A percentile compares a stretch with the other conserved stretches of the same genome.
Evolutionary conservation across 2,888 invertebrate species (phyloP).

Genomic region (Drosophila anceps): DNA sequence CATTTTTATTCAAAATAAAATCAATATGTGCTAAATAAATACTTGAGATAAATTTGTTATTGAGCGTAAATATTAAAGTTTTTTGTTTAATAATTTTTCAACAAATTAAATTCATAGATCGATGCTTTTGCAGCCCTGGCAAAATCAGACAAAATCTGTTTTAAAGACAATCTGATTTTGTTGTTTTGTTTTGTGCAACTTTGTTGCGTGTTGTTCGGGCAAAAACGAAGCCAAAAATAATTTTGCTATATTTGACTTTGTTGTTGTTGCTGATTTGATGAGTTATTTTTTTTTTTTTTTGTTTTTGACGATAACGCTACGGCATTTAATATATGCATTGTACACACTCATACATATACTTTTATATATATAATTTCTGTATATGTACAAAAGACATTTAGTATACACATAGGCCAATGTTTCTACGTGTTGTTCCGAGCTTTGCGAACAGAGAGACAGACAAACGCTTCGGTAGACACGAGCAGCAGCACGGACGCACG

Average conservation of each 20-base stretch:
- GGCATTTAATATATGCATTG: constrained; percentile 20
- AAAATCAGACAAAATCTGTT: constrained; percentile 8
- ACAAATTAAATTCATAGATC: not conserved
- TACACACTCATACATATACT: constrained; percentile 7
- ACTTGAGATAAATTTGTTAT: no score
- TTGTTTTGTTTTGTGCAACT: constrained; percentile 24
- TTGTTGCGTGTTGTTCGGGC: constrained; percentile 39
- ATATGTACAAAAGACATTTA: constrained; percentile 14
- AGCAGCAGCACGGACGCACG: constrained; percentile 62
- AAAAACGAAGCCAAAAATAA: constrained; percentile 54
- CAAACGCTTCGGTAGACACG: constrained; percentile 56
- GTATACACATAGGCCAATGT: constrained; percentile 43
- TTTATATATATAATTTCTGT: constrained; percentile 9
- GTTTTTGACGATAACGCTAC: constrained; percentile 45
- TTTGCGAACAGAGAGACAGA: constrained; percentile 59
- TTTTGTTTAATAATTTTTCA: no score
- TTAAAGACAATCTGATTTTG: constrained; percentile 14
- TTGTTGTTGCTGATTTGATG: constrained; percentile 15
- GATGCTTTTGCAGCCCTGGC: constrained; percentile 12
- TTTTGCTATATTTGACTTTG: constrained; percentile 32
- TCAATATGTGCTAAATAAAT: no score
- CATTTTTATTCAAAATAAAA: no score
- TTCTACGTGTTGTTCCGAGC: constrained; percentile 56
- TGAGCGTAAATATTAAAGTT: no score
- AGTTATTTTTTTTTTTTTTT: constrained; percentile 19